Percentiles rank a stretch among this genome's conserved stretches.
These are phyloP conservation scores for Diabrotica virgifera DNA, from an alignment of 1,140 invertebrate genomes.

Conservation along the genomic window DNA sequence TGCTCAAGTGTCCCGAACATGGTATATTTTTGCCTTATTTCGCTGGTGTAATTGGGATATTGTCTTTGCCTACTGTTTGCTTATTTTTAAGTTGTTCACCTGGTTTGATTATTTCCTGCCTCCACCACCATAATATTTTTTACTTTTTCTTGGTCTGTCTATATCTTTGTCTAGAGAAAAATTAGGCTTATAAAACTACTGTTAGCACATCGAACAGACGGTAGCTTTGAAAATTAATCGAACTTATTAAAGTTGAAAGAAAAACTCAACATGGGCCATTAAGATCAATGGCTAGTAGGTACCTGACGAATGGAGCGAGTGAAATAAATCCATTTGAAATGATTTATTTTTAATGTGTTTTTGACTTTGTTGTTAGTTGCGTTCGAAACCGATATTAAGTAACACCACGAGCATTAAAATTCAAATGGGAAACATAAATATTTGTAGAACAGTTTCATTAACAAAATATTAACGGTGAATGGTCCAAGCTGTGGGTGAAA, in stretches of 20 bases:
- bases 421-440: slow-evolving; percentile 1
- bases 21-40: too few species aligned
- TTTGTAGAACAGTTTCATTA: neutral
- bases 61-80: too few species aligned
- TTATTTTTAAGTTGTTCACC: too few species aligned
- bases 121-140: too few species aligned
- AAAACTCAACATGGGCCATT: neutral
- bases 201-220: neutral
- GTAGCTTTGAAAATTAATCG: neutral
- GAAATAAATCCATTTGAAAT: slow-evolving; percentile 3
- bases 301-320: neutral
- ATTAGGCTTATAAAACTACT: neutral
- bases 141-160: too few species aligned
- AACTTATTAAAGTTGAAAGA: neutral
- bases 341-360: slow-evolving; percentile 3
- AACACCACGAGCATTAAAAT: neutral
- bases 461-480: neutral
- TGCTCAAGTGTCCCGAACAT: too few species aligned
- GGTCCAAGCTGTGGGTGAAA: too few species aligned
- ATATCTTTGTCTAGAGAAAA: too few species aligned
- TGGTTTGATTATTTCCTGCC: too few species aligned
- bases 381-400: neutral
- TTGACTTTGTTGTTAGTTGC: neutral
- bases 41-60: too few species aligned
- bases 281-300: neutral